A percentile compares a stretch with the other conserved stretches of the same genome.
These are phyloP conservation scores for Psophia crepitans DNA, from an alignment of 2,113 vertebrate species.

Conservation along the genomic window DNA sequence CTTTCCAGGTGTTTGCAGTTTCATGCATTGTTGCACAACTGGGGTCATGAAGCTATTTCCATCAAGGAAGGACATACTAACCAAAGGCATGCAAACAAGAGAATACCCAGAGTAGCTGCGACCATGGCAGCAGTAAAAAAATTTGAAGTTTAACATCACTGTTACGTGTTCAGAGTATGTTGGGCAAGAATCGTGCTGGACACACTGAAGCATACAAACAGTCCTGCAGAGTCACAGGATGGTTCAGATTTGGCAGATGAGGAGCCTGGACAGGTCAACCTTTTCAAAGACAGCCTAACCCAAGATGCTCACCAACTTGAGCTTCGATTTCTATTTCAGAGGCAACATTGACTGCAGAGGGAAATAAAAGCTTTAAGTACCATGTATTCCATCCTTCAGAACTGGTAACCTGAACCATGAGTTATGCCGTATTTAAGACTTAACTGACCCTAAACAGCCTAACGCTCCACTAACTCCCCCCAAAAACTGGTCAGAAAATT, in stretches of 20 bases:
- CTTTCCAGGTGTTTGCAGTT: slow-evolving; percentile 64
- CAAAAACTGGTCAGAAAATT: not conserved
- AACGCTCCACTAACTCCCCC: rapidly evolving
- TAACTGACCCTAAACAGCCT: not conserved
- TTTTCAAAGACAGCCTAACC: not conserved
- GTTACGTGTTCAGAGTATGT: rapidly evolving
- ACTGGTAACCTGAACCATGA: not conserved
- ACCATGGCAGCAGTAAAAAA: not conserved
- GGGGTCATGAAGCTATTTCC: slow-evolving; percentile 1
- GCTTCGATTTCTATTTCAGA: not conserved
- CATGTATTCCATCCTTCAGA: not conserved
- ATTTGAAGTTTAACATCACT: rapidly evolving
- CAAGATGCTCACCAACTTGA: not conserved
- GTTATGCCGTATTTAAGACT: not conserved
- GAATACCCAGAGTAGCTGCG: not conserved
- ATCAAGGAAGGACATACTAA: not conserved
- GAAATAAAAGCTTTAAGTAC: not conserved
- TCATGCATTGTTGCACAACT: slow-evolving; percentile 38
- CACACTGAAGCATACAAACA: not conserved
- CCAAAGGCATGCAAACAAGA: not conserved
- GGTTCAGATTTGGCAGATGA: not conserved
- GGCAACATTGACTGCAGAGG: not conserved
- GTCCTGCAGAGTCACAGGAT: not conserved
- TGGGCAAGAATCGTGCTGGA: not conserved
- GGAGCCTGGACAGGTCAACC: not conserved